phyloP scores from a whole-genome alignment of 2,888 invertebrate species.

The Kryphioiulus occultus region DNA sequence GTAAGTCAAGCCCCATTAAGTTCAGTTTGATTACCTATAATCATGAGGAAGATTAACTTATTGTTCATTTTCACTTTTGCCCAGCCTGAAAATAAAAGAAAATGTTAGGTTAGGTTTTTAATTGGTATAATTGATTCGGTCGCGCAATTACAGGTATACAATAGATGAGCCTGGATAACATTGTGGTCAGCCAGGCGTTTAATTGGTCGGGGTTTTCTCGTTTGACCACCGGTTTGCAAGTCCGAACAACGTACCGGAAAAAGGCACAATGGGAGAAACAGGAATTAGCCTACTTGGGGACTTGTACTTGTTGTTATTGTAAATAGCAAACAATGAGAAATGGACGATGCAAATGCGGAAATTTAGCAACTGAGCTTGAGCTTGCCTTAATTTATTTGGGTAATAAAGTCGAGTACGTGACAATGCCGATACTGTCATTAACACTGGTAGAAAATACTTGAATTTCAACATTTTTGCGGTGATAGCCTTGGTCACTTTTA shows the following conservation, averaged over 20 bases:
- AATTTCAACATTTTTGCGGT: not conserved
- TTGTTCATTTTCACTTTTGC: conserved; percentile 22
- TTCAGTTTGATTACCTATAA: not conserved
- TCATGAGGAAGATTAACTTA: conserved; percentile 24
- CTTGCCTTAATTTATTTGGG: not conserved
- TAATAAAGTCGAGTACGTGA: not conserved
- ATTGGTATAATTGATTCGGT: not conserved
- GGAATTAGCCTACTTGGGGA: conserved; percentile 24
- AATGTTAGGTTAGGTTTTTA: not conserved
- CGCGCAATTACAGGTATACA: not conserved
- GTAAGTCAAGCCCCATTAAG: not conserved
- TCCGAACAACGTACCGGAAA: not conserved
- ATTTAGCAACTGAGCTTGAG: not conserved
- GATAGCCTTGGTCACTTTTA: no score
- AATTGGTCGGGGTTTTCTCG: not conserved
- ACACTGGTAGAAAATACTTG: not conserved
- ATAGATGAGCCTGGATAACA: conserved; percentile 4
- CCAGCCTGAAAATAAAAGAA: not conserved
- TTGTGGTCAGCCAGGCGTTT: not conserved
- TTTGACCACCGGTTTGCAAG: not conserved
- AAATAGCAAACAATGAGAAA: not conserved
- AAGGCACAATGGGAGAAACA: not conserved
- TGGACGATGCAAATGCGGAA: not conserved
- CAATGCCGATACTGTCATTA: not conserved
- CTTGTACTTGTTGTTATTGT: not conserved